Evolutionary conservation across 2,888 invertebrate genomes (phyloP).

Genomic region (Sesia apiformis): DNA sequence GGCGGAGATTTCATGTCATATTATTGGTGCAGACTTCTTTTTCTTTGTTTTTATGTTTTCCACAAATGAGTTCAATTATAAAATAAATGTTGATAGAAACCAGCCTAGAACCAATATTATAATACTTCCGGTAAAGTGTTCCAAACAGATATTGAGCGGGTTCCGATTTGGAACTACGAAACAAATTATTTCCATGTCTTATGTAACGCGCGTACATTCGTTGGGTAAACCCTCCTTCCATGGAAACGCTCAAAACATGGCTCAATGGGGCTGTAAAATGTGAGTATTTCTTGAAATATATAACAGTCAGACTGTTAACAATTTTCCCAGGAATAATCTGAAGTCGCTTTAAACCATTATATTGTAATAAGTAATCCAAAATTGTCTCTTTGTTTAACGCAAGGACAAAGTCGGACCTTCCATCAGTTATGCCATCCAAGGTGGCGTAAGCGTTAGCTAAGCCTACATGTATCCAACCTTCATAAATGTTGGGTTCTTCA

Average conservation of each 20-base stretch:
- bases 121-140: conserved; percentile 28
- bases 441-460: conserved; percentile 12
- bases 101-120: conserved; percentile 27
- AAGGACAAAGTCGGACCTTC: conserved; percentile 30
- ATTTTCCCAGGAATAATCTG: conserved; percentile 43
- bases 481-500: conserved; percentile 26
- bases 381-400: conserved; percentile 34
- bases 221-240: conserved; percentile 35
- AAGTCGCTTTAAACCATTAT: conserved; percentile 24
- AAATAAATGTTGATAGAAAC: conserved; percentile 30
- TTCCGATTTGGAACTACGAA: conserved; percentile 6
- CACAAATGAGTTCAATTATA: conserved; percentile 21
- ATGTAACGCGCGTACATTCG: conserved; percentile 20
- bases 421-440: conserved; percentile 27
- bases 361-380: conserved; percentile 22
- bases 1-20: too few species aligned
- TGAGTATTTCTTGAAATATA: conserved; percentile 37
- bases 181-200: conserved; percentile 13
- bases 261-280: conserved; percentile 25
- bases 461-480: conserved; percentile 27
- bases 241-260: conserved; percentile 20
- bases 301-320: conserved; percentile 37
- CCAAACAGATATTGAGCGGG: conserved; percentile 17
- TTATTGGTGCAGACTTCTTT: too few species aligned
- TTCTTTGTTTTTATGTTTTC: too few species aligned